These are phyloP conservation scores for Pammene aurita DNA, from an alignment of 2,888 invertebrate genomes.

Conservation along the genomic window DNA sequence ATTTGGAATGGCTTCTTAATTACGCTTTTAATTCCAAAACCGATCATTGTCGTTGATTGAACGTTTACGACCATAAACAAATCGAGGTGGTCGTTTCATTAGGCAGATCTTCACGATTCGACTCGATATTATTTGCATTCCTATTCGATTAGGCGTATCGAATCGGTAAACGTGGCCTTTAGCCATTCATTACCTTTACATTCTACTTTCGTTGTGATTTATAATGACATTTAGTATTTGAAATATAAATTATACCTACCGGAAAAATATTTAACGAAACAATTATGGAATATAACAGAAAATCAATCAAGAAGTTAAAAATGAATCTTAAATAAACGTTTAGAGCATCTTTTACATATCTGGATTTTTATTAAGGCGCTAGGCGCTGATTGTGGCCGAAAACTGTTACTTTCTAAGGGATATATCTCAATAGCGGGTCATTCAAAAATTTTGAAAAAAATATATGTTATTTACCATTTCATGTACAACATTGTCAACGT, in stretches of 20 bases:
- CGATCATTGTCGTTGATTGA: conserved; percentile 36
- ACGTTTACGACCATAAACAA: conserved; percentile 39
- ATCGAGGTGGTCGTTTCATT: conserved; percentile 37
- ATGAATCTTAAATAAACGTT: too few relatives aligned
- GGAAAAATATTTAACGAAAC: not conserved
- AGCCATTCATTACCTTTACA: conserved; percentile 49
- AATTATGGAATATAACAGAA: not conserved
- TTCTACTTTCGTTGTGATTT: conserved; percentile 15
- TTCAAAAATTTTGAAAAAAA: too few relatives aligned
- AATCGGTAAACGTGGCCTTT: conserved; percentile 52
- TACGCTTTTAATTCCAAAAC: conserved; percentile 35
- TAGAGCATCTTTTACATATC: too few relatives aligned
- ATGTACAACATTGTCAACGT: too few relatives aligned
- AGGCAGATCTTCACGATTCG: conserved; percentile 49
- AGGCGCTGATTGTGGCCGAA: too few relatives aligned
- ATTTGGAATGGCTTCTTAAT: conserved; percentile 36
- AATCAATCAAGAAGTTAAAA: too few relatives aligned
- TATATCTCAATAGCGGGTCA: too few relatives aligned
- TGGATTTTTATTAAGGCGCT: too few relatives aligned
- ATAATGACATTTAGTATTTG: conserved; percentile 9
- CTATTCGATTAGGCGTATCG: conserved; percentile 52
- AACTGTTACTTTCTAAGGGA: too few relatives aligned
- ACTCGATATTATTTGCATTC: conserved; percentile 55
- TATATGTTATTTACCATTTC: too few relatives aligned
- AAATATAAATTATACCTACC: not conserved